phyloP scores from a whole-genome alignment of 2,113 vertebrate genomes.

The Paraplagusia blochii region DNA sequence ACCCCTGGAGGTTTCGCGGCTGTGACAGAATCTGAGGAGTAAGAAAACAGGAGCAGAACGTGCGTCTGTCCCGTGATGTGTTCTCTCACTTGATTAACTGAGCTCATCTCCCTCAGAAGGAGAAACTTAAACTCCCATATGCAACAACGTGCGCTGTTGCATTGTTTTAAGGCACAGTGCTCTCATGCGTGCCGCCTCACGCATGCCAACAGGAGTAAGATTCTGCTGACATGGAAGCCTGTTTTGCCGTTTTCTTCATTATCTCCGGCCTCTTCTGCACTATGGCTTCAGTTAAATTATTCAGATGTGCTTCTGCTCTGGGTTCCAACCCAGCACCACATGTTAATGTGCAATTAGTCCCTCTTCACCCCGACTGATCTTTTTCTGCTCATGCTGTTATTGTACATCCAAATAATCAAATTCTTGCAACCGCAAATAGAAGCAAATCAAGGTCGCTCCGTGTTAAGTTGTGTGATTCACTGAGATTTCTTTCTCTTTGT shows the following conservation, averaged over 20 bases:
- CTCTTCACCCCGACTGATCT: slow-evolving; percentile 46
- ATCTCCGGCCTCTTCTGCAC: slow-evolving; percentile 34
- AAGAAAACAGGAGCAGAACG: slow-evolving; percentile 31
- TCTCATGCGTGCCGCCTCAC: slow-evolving; percentile 27
- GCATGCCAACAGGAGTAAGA: slow-evolving; percentile 14
- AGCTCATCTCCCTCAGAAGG: slow-evolving; percentile 13
- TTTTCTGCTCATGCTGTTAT: slow-evolving; percentile 33
- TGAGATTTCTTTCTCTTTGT: background rate
- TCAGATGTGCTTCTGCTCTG: slow-evolving; percentile 52
- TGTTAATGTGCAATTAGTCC: slow-evolving; percentile 64
- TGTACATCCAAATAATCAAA: slow-evolving; percentile 32
- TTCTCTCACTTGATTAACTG: slow-evolving; percentile 28
- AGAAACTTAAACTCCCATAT: slow-evolving; percentile 14
- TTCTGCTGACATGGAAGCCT: slow-evolving; percentile 14
- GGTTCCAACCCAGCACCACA: slow-evolving; percentile 57
- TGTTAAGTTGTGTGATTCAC: slow-evolving; percentile 19
- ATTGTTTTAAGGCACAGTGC: slow-evolving; percentile 23
- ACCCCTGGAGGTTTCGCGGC: slow-evolving; percentile 10
- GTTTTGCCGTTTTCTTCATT: slow-evolving; percentile 31
- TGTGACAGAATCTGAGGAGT: slow-evolving; percentile 21
- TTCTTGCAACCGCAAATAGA: slow-evolving; percentile 29
- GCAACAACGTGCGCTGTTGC: slow-evolving; percentile 9
- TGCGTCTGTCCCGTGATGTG: slow-evolving; percentile 10
- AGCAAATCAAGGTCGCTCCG: slow-evolving; percentile 28
- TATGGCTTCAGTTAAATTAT: slow-evolving; percentile 60